Evolutionary conservation across 2,113 vertebrate genomes (phyloP).

Genomic region (Naja naja): DNA sequence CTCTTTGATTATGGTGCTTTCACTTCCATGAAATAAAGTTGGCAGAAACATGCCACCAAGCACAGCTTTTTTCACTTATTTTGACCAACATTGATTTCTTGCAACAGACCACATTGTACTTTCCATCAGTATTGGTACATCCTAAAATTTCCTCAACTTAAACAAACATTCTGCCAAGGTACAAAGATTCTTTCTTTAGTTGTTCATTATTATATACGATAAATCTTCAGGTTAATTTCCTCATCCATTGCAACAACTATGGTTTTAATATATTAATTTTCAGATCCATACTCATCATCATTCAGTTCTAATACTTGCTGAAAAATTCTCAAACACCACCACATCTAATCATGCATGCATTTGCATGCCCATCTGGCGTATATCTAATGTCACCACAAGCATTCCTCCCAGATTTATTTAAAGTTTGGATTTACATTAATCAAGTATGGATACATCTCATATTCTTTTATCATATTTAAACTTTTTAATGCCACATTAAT

Average conservation of each 20-base stretch:
- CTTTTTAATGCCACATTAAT: not conserved
- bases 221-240: not conserved
- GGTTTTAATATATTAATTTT: not conserved
- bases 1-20: too few species aligned
- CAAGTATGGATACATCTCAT: not conserved
- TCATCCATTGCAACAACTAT: not conserved
- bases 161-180: not conserved
- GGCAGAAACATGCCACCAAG: too few species aligned
- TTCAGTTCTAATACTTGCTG: not conserved
- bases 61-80: not conserved
- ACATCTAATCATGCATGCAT: not conserved
- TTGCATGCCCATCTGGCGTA: not conserved
- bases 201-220: not conserved
- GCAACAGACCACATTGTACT: not conserved
- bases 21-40: too few species aligned
- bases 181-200: not conserved
- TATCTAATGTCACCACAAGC: not conserved
- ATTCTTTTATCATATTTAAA: not conserved
- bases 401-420: not conserved
- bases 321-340: not conserved
- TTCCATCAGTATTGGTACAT: not conserved
- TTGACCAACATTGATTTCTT: not conserved
- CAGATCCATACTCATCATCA: not conserved
- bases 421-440: not conserved
- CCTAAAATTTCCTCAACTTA: not conserved